A percentile compares a stretch with the other conserved stretches of the same genome.
These are phyloP conservation scores for Nephrotoma flavescens DNA, from an alignment of 2,888 invertebrate genomes.

Conservation along the genomic window DNA sequence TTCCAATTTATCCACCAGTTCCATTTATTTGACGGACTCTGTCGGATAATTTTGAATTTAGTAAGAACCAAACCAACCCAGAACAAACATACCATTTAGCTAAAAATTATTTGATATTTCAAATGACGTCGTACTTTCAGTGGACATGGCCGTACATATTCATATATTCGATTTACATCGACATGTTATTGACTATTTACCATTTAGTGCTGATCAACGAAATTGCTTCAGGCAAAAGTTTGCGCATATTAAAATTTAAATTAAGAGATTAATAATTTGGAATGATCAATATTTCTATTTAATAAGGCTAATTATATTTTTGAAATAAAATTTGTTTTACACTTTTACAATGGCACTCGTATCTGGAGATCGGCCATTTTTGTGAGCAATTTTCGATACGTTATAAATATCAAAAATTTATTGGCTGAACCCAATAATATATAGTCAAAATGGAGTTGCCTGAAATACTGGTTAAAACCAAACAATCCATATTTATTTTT, in stretches of 20 bases:
- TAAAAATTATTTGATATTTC: neutral
- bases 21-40: slow-evolving; percentile 35
- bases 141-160: slow-evolving; percentile 37
- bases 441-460: neutral
- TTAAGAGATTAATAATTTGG: neutral
- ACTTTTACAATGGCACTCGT: neutral
- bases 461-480: neutral
- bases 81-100: neutral
- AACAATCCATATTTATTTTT: neutral
- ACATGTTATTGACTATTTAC: slow-evolving; percentile 48
- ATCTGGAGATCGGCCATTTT: slow-evolving; percentile 1
- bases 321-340: too few relatives aligned
- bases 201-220: slow-evolving; percentile 36
- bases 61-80: neutral
- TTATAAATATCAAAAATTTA: neutral
- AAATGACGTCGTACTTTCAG: slow-evolving; percentile 32
- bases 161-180: slow-evolving; percentile 50
- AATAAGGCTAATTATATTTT: too few relatives aligned
- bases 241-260: neutral
- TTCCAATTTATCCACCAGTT: slow-evolving; percentile 38
- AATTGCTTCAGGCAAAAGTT: neutral
- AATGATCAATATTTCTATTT: neutral
- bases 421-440: neutral
- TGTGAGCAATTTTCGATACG: neutral
- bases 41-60: too few relatives aligned